Evolutionary conservation across 2,113 vertebrate genomes (phyloP), one percentile per base, ranked within the genome.

Genomic region (Pluvianellus socialis): DNA sequence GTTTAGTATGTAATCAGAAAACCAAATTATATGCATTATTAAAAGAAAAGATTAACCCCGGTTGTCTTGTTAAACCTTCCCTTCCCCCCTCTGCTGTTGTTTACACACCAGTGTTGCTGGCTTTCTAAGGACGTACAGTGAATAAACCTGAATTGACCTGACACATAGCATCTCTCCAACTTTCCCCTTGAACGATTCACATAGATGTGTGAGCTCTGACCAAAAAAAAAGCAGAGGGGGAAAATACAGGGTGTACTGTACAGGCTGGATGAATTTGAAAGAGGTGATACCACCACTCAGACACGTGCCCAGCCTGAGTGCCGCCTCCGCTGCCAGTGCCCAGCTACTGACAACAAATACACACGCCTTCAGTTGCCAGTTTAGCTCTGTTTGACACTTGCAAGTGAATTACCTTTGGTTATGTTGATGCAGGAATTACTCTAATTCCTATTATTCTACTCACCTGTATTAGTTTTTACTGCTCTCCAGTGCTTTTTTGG

Each of bases 141-240:
- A 88, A 52, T 89, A 94, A 93, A 97, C 96, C 94, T 92, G 88
- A 59, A 72, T 47, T 87, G 82, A 97, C 94, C 95, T 95, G 94
- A 91, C 96, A 95, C 56, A 93, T 5, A 95, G 87, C 74, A 92
- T 91, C 79, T 89, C 95, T 86, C 79, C 94, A 53, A 87, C 85
- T 86, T 94, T 94, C 82, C 58, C 76, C 79, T 58, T 59, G 59
- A 68, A 80, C 50, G 77, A 90, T 88, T 95, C 95, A 70, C 77
- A 82, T 38, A 9, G 81, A 73, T 73, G 73, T 65, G 81, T 89
- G 86, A 94, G 73, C 88, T 90, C 58, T 23, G 44, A 95, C 59
- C 73, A 94, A 79, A 91, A 90, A 77, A 92, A 77, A 92, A 59
- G 7, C 67, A 67, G 77, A 73, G 71, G 70, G 58, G 26, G 53